These are phyloP conservation scores for Xylophagus ater DNA, from an alignment of 2,888 invertebrate genomes.

Conservation along the genomic window DNA sequence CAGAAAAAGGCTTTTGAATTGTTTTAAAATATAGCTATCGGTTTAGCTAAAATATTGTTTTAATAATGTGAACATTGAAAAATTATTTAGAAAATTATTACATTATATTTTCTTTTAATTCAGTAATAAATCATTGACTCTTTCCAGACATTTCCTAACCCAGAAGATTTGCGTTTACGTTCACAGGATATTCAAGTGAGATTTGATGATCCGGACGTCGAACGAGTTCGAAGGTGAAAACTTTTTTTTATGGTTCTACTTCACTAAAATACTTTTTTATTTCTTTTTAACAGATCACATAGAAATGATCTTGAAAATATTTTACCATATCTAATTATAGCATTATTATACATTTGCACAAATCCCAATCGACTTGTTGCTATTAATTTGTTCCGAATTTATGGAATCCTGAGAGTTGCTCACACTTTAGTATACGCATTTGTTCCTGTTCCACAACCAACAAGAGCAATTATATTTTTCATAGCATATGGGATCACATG, in stretches of 20 bases:
- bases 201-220: constrained; percentile 41
- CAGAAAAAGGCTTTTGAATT: too few species aligned
- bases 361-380: constrained; percentile 44
- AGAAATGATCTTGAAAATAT: constrained; percentile 62
- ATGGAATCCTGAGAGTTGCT: constrained; percentile 42
- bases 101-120: too few species aligned
- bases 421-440: constrained; percentile 55
- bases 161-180: constrained; percentile 46
- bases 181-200: constrained; percentile 32
- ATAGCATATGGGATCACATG: constrained; percentile 38
- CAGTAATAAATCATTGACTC: constrained; percentile 3
- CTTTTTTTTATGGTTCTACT: not conserved
- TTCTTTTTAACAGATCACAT: constrained; percentile 45
- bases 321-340: constrained; percentile 46
- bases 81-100: too few species aligned
- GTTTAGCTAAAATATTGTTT: too few species aligned
- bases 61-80: too few species aligned
- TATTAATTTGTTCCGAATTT: constrained; percentile 44
- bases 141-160: constrained; percentile 43
- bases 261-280: too few species aligned
- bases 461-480: constrained; percentile 40
- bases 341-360: constrained; percentile 46
- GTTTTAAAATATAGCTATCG: too few species aligned
- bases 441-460: constrained; percentile 47
- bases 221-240: constrained; percentile 40